A percentile compares a stretch with the other conserved stretches of the same genome.
Conservation (phyloP, 2,797 vertebrate genomes). For the Esox lucius region DNA sequence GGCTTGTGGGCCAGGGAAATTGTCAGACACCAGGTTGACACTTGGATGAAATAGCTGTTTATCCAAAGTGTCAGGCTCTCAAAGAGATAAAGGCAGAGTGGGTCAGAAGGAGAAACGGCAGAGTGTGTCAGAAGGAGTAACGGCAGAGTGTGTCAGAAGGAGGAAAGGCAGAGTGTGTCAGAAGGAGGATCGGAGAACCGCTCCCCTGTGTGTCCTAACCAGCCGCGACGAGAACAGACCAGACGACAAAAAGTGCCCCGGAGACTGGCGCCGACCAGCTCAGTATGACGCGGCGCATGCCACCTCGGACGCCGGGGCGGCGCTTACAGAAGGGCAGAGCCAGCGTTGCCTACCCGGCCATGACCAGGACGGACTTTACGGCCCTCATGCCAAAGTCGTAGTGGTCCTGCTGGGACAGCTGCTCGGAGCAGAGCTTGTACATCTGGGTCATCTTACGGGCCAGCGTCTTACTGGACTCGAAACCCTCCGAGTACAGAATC, state of each 20-base stretch:
- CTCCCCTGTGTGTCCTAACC: background rate
- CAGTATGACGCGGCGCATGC: no score
- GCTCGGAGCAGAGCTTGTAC: slow-evolving; percentile 88
- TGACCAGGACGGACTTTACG: slow-evolving; percentile 86
- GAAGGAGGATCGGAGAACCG: background rate
- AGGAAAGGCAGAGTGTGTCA: no score
- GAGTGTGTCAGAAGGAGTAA: no score
- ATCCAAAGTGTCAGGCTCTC: no score
- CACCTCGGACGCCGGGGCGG: no score
- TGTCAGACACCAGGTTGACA: background rate
- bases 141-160: no score
- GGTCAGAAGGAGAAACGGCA: no score
- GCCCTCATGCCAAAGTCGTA: slow-evolving; percentile 89
- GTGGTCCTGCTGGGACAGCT: slow-evolving; percentile 90
- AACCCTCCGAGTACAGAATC: slow-evolving; percentile 86
- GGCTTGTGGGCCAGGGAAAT: background rate
- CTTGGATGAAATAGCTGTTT: background rate
- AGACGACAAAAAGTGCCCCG: background rate
- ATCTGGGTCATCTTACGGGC: slow-evolving; percentile 89
- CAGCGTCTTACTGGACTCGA: slow-evolving; percentile 84
- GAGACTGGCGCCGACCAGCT: no score
- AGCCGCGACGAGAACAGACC: background rate
- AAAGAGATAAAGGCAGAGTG: no score
- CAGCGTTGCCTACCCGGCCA: slow-evolving; percentile 76
- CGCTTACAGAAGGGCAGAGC: no score